Evolutionary conservation across 2,888 invertebrate species (phyloP).

Genomic region (Leucania comma): DNA sequence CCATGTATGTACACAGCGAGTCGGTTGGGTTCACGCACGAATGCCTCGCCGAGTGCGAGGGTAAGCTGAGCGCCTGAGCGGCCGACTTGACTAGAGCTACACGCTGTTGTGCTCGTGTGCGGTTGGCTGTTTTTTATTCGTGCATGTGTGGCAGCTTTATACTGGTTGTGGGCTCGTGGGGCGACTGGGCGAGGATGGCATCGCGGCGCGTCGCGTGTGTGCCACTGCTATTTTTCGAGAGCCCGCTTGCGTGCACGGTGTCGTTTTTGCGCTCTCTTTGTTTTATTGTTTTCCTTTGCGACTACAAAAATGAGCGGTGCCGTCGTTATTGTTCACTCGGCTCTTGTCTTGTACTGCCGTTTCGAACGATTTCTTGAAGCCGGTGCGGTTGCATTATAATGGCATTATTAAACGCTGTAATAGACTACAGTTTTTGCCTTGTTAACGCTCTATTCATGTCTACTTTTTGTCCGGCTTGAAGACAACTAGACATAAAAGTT

Average conservation of each 20-base stretch:
- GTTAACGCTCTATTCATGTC: conserved; percentile 78
- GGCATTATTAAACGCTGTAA: conserved; percentile 77
- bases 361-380: conserved; percentile 73
- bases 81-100: conserved; percentile 57
- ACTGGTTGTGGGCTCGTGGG: conserved; percentile 67
- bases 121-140: conserved; percentile 75
- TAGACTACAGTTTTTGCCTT: conserved; percentile 77
- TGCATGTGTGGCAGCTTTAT: conserved; percentile 74
- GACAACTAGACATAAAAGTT: conserved; percentile 68
- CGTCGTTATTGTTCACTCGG: conserved; percentile 82
- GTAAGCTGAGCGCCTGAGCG: conserved; percentile 72
- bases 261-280: conserved; percentile 85
- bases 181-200: conserved; percentile 70
- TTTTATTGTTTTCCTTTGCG: conserved; percentile 85
- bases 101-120: conserved; percentile 75
- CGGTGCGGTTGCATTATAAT: conserved; percentile 75
- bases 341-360: conserved; percentile 75
- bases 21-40: conserved; percentile 83
- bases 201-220: conserved; percentile 71
- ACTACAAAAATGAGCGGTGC: conserved; percentile 83
- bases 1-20: conserved; percentile 67
- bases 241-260: conserved; percentile 82
- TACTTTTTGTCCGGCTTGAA: conserved; percentile 71
- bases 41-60: conserved; percentile 82
- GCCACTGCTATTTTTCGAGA: conserved; percentile 83